These are phyloP conservation scores for Ephestia elutella DNA, from an alignment of 1,140 invertebrate genomes.

Conservation along the genomic window DNA sequence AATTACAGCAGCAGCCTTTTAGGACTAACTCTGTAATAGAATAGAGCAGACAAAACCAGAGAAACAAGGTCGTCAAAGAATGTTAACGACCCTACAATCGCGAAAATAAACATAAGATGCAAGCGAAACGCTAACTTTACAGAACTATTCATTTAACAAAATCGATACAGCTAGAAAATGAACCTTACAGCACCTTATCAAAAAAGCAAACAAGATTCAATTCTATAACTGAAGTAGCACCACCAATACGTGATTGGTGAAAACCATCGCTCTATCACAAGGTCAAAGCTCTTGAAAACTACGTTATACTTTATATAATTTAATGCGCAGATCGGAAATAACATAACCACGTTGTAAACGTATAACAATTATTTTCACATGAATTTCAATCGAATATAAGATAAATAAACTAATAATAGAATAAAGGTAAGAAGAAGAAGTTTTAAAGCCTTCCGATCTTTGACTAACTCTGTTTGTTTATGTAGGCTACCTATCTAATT, in stretches of 20 bases:
- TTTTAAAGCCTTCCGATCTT: no score
- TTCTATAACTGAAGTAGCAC: background rate
- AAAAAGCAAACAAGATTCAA: background rate
- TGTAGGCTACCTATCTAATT: no score
- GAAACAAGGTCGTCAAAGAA: slow-evolving; percentile 21
- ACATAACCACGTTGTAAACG: background rate
- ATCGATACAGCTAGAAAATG: background rate
- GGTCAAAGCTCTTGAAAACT: slow-evolving; percentile 21
- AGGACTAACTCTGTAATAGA: no score
- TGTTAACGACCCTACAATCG: slow-evolving; percentile 24
- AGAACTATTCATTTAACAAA: background rate
- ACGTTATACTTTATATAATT: background rate
- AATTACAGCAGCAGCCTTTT: no score
- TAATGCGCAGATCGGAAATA: slow-evolving; percentile 2
- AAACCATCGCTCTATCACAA: slow-evolving; percentile 30
- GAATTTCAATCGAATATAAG: no score
- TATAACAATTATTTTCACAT: no score
- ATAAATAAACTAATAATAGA: no score
- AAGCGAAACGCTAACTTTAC: background rate
- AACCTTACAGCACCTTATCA: background rate
- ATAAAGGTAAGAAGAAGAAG: no score
- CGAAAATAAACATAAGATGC: slow-evolving; percentile 19
- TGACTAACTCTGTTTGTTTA: no score
- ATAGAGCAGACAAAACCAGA: slow-evolving; percentile 1
- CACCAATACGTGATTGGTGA: slow-evolving; percentile 7